Evolutionary conservation across 2,888 invertebrate genomes (phyloP).

Genomic region (Andrena bicolor): DNA sequence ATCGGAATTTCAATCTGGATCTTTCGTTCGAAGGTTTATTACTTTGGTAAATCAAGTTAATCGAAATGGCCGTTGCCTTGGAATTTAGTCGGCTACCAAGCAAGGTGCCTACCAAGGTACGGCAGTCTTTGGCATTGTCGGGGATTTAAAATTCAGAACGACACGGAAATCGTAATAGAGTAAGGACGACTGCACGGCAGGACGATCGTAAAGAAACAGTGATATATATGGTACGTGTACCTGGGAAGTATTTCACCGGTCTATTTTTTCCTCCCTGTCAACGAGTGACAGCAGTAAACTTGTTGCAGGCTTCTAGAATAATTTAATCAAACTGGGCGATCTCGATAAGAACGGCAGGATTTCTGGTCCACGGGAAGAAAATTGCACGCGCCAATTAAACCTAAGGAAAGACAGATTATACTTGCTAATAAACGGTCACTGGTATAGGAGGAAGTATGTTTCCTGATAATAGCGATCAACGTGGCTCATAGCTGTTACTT

Average conservation of each 20-base stretch:
- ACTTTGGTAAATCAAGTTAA: too few species aligned
- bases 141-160: too few species aligned
- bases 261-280: too few species aligned
- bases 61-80: too few species aligned
- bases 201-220: too few species aligned
- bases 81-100: too few species aligned
- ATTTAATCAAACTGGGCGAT: constrained; percentile 13
- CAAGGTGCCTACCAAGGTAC: too few species aligned
- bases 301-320: not conserved
- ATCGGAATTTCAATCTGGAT: too few species aligned
- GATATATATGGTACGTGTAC: too few species aligned
- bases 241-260: too few species aligned
- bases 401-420: constrained; percentile 27
- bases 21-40: too few species aligned
- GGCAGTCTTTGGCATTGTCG: too few species aligned
- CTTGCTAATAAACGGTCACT: constrained; percentile 36
- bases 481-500: not conserved
- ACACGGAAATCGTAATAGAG: not conserved
- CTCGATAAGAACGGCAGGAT: constrained; percentile 17
- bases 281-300: not conserved
- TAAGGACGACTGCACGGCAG: not conserved
- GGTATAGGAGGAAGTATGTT: constrained; percentile 19
- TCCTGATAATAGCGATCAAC: not conserved
- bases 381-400: constrained; percentile 26
- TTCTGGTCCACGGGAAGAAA: constrained; percentile 22